Percentiles rank a stretch among this genome's conserved stretches.
phyloP scores from a whole-genome alignment of 2,888 invertebrate genomes.

The Acrobasis suavella region DNA sequence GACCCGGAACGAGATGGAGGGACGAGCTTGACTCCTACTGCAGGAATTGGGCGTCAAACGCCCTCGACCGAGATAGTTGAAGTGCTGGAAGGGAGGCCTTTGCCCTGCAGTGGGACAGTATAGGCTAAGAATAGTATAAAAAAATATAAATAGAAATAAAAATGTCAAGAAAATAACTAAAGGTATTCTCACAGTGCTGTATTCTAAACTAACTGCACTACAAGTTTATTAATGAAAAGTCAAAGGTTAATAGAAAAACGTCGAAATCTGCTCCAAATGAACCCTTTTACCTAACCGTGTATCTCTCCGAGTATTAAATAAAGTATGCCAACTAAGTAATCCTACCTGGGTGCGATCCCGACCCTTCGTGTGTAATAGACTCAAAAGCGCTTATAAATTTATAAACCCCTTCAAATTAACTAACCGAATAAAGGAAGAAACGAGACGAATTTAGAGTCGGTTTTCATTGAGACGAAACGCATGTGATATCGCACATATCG shows the following conservation, averaged over 20 bases:
- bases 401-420: constrained; percentile 54
- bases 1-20: too few relatives aligned
- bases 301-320: constrained; percentile 8
- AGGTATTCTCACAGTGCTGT: too few relatives aligned
- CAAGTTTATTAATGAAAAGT: constrained; percentile 21
- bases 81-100: too few relatives aligned
- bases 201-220: neutral
- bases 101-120: too few relatives aligned
- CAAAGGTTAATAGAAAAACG: constrained; percentile 14
- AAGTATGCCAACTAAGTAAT: constrained; percentile 18
- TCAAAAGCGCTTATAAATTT: constrained; percentile 35
- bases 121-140: too few relatives aligned
- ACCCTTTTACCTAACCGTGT: constrained; percentile 3
- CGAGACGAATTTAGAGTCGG: constrained; percentile 49
- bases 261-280: constrained; percentile 16
- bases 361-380: constrained; percentile 20
- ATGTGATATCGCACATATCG: too few relatives aligned
- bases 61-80: too few relatives aligned
- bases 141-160: too few relatives aligned
- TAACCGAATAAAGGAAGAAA: constrained; percentile 45
- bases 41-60: too few relatives aligned
- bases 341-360: constrained; percentile 16
- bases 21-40: too few relatives aligned
- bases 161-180: too few relatives aligned
- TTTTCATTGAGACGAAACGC: too few relatives aligned